Conservation (phyloP, 2,113 vertebrate species). For the Apodemus sylvaticus region DNA sequence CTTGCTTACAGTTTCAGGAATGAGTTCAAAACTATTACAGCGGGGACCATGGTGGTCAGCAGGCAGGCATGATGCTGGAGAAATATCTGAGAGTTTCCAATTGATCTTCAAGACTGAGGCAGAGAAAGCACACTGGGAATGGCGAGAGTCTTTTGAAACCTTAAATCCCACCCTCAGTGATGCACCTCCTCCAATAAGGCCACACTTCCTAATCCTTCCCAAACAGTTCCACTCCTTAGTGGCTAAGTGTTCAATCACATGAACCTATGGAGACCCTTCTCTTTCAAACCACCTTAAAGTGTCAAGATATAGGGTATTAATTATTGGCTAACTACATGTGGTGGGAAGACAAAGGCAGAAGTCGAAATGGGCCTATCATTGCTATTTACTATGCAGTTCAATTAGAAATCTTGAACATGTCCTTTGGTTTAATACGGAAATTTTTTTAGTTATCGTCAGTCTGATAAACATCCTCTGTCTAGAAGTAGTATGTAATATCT, state of each 20-base stretch:
- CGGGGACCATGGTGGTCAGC: too few relatives aligned
- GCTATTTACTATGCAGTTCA: background rate
- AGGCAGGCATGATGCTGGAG: background rate
- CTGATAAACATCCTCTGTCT: background rate
- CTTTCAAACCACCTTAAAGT: background rate
- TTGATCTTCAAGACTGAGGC: background rate
- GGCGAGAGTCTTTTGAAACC: background rate
- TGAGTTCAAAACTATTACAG: background rate
- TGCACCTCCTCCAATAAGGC: background rate
- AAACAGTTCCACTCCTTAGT: background rate
- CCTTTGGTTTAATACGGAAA: constrained; percentile 9
- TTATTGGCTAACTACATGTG: background rate
- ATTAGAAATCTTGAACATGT: background rate
- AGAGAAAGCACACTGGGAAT: background rate
- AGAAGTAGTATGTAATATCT: background rate
- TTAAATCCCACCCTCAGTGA: background rate
- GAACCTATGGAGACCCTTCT: background rate
- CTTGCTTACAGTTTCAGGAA: background rate
- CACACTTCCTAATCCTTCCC: background rate
- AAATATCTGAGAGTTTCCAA: background rate
- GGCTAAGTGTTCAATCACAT: too few relatives aligned
- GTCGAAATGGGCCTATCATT: background rate
- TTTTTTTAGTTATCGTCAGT: background rate
- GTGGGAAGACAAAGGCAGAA: background rate
- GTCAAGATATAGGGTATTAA: background rate